These are phyloP conservation scores for Rallus limicola DNA, from an alignment of 2,113 vertebrate species.

Conservation along the genomic window DNA sequence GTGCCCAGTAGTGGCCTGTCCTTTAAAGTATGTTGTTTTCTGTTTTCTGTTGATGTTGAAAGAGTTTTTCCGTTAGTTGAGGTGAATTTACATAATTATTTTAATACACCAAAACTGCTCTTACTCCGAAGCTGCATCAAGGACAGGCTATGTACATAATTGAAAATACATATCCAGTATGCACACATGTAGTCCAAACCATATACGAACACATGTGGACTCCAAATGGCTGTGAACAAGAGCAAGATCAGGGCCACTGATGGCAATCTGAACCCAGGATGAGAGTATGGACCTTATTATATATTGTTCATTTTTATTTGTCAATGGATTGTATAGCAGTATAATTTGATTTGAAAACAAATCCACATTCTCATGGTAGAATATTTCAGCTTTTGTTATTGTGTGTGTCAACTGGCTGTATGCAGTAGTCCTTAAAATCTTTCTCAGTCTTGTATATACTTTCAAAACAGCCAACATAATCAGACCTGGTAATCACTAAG, in stretches of 20 bases:
- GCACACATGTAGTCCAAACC: neutral
- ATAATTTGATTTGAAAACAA: neutral
- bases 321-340: neutral
- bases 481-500: neutral
- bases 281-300: neutral
- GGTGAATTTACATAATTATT: neutral
- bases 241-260: neutral
- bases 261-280: neutral
- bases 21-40: neutral
- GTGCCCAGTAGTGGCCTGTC: neutral
- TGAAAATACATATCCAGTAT: neutral
- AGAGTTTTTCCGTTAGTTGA: neutral
- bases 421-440: neutral
- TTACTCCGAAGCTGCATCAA: neutral
- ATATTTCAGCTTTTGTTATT: neutral
- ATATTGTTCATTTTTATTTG: neutral
- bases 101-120: neutral
- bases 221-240: neutral
- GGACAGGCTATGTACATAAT: neutral
- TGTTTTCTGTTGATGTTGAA: neutral
- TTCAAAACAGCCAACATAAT: neutral
- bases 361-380: neutral
- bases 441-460: neutral
- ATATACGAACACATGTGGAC: neutral
- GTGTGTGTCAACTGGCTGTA: neutral